Evolutionary conservation across 30 jellyfish, hydroid and myxozoan species (phyloP).

Genomic region (Turritopsis dohrnii): DNA sequence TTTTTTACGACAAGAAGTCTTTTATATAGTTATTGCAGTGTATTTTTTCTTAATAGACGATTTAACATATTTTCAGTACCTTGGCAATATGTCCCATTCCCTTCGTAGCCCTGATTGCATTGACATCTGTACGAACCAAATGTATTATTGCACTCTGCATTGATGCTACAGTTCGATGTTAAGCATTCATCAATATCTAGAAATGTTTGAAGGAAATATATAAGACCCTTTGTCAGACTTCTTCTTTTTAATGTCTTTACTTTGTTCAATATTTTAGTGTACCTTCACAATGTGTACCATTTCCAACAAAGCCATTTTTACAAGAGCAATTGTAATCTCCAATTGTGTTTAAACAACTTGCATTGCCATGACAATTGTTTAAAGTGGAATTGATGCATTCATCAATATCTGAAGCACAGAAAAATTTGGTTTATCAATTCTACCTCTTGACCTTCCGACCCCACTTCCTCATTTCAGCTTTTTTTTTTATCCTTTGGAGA

Average conservation of each 20-base stretch:
- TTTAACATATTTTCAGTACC: too few relatives aligned
- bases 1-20: too few relatives aligned
- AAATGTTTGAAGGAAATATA: background rate
- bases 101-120: background rate
- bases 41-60: too few relatives aligned
- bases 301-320: background rate
- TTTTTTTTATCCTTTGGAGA: too few relatives aligned
- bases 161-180: background rate
- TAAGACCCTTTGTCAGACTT: too few relatives aligned
- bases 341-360: background rate
- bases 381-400: background rate
- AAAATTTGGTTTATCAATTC: too few relatives aligned
- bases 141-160: background rate
- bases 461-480: too few relatives aligned
- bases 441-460: too few relatives aligned
- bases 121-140: background rate
- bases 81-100: background rate
- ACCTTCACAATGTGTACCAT: background rate
- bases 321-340: background rate
- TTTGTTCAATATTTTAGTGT: background rate
- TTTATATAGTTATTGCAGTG: too few relatives aligned
- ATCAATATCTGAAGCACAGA: background rate
- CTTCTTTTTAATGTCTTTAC: too few relatives aligned
- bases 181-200: background rate
- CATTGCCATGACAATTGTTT: background rate